Base-by-base conservation (phyloP, 2,113 vertebrate genomes). In the Stictonetta naevosa region DNA sequence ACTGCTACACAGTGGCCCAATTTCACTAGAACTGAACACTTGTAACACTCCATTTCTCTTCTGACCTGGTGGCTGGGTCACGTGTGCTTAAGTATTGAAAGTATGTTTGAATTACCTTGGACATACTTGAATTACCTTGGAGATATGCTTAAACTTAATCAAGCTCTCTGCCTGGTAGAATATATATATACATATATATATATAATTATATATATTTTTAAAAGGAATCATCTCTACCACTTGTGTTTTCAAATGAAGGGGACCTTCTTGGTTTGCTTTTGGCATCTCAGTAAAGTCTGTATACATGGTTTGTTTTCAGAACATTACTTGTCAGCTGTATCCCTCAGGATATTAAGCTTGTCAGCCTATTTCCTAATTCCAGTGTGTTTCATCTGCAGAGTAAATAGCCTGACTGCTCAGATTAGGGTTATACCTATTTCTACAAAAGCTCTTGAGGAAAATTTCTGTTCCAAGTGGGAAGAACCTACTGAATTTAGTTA, bases 341-440 rank as follows among this genome's bases (percentile, higher is more conserved):
- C 92, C 62, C 89, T 83, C 44, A 58, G 59, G 91, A 93, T 19
- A 36, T 55, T 69, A 67, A 50, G 59, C 66, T n/a, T 36, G 36
- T 86, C 86, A 91, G 26, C 13, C 44, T 73, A 7, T 80, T 83
- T 96, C 94, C 67, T 83, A 77, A 69, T 76, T 88, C 88, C 44
- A n/a, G 13, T 48, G 63, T 13, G 62, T 69, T 58, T 83, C 83
- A 62, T 88, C 79, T 80, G 29, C 26, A 79, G 40, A 88, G 71
- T 82, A 89, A 85, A 85, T 87, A 91, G 85, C 10, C 26, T 73
- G 29, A 42, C 25, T 76, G 15, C 29, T 80, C 22, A 40, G 26
- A 79, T 72, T 78, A 60, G 29, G 15, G 21, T 69, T 82, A 3
- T 22, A 87, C 18, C 53, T 93, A 38, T 34, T 60, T 7, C 42